These are phyloP conservation scores for Thinocorus orbignyianus DNA, from an alignment of 2,113 vertebrate genomes.

Conservation along the genomic window DNA sequence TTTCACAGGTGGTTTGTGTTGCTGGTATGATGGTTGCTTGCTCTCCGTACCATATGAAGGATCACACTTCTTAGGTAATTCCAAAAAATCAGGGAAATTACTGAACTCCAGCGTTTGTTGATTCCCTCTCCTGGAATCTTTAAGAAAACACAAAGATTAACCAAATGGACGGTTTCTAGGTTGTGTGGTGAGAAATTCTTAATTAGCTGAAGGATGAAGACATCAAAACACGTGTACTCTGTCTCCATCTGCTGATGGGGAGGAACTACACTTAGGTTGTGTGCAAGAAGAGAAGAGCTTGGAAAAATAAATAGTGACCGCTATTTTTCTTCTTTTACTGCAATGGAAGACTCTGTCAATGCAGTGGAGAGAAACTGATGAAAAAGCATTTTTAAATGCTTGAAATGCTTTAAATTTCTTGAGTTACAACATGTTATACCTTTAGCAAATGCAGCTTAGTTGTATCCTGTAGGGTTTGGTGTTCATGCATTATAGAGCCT, in stretches of 20 bases:
- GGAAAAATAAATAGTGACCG: not conserved
- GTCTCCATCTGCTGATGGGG: conserved; percentile 65
- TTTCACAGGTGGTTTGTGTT: not conserved
- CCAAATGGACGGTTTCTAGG: not conserved
- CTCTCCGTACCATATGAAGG: not conserved
- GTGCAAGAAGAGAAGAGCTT: not conserved
- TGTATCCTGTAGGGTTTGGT: not conserved
- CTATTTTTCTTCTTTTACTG: not conserved
- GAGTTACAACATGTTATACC: not conserved
- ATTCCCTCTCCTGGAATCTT: not conserved
- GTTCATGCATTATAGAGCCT: not conserved
- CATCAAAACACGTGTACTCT: conserved; percentile 54
- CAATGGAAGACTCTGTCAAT: not conserved
- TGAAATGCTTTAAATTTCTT: not conserved
- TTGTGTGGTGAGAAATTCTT: not conserved
- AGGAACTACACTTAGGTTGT: not conserved
- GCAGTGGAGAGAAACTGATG: not conserved
- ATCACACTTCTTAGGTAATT: not conserved
- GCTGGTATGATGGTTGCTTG: not conserved
- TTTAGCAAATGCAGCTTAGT: not conserved
- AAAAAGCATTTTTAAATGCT: not conserved
- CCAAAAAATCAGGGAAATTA: not conserved
- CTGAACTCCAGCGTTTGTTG: not conserved
- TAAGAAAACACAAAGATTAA: not conserved
- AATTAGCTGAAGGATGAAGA: not conserved